Conservation (phyloP, 2,113 vertebrate species). For the Ciconia maguari region DNA sequence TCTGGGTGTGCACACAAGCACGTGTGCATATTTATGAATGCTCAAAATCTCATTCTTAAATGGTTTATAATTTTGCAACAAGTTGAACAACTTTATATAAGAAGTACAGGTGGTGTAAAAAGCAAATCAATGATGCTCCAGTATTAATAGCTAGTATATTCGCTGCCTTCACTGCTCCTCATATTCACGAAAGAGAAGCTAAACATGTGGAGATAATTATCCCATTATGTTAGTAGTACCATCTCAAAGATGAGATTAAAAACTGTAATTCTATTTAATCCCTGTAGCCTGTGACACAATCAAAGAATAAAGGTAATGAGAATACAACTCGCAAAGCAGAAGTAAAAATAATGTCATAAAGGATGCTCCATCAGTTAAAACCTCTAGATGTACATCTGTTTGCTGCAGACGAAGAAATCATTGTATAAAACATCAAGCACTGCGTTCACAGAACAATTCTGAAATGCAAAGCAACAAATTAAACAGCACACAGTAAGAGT, state of each 20-base stretch:
- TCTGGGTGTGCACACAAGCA: background rate
- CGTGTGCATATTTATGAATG: background rate
- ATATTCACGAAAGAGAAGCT: slow-evolving; percentile 5
- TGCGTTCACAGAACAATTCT: slow-evolving; percentile 31
- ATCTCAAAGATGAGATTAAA: slow-evolving; percentile 35
- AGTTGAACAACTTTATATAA: background rate
- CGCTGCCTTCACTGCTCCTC: background rate
- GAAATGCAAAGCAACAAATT: slow-evolving; percentile 56
- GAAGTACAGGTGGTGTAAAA: background rate
- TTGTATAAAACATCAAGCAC: slow-evolving; percentile 28
- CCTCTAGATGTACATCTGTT: slow-evolving; percentile 11
- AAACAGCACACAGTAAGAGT: slow-evolving; percentile 40
- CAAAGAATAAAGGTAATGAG: slow-evolving; percentile 7
- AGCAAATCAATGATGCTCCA: background rate
- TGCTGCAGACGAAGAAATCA: background rate
- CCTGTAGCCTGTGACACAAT: background rate
- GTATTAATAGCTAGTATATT: background rate
- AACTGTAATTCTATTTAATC: slow-evolving; percentile 43
- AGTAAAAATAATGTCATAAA: slow-evolving; percentile 42
- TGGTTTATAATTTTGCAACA: background rate
- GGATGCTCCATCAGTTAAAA: slow-evolving; percentile 12
- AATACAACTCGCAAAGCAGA: background rate
- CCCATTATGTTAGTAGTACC: background rate
- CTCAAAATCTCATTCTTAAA: background rate
- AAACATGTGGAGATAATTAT: slow-evolving; percentile 7